Evolutionary conservation across 2,113 vertebrate genomes (phyloP), one percentile per base, ranked within the genome.

Genomic region (Osmerus mordax): DNA sequence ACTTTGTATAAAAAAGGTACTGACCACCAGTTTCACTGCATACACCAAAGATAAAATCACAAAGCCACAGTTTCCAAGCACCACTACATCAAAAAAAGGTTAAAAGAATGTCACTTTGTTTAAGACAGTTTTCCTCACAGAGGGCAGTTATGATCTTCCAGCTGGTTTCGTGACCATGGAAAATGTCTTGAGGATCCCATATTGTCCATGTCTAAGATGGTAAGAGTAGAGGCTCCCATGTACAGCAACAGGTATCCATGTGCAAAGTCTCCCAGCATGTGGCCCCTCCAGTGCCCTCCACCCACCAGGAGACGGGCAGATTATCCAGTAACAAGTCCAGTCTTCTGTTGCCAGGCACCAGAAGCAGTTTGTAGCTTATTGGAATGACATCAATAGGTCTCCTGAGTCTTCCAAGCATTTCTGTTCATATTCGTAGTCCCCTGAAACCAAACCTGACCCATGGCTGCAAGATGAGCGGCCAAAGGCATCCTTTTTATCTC

Each of bases 301-400:
- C 19, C 47, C 11, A 60, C 77, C 53, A 73, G 32, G 56, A 56
- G 62, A 32, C 70, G 0, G 13, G 51, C 25, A 19, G 16, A 0
- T 55, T 47, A 28, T 54, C 51, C 51, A 64, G 21, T 5, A 29
- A 19, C 2, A 21, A 11, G 51, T 63, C 51, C 5, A 1, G 19
- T 71, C 72, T 21, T 47, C 36, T 13, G 13, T 1, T 60, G 53
- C 64, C 65, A 51, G 32, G 6, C 11, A 14, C 55, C 15, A 70
- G 73, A 67, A 76, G 73, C 65, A 51, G 16, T 52, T 14, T 62
- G 53, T 32, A 78, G 65, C 62, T 76, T 32, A 13, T 55, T 77
- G 70, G 56, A 83, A 69, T 89, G 90, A 92, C 90, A 91, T 91
- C 84, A 87, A 80, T 83, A 70, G 32, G 18, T 87, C 85, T 89